A percentile compares a stretch with the other conserved stretches of the same genome.
Conservation (phyloP, 2,113 vertebrate genomes). For the Gavialis gangeticus region DNA sequence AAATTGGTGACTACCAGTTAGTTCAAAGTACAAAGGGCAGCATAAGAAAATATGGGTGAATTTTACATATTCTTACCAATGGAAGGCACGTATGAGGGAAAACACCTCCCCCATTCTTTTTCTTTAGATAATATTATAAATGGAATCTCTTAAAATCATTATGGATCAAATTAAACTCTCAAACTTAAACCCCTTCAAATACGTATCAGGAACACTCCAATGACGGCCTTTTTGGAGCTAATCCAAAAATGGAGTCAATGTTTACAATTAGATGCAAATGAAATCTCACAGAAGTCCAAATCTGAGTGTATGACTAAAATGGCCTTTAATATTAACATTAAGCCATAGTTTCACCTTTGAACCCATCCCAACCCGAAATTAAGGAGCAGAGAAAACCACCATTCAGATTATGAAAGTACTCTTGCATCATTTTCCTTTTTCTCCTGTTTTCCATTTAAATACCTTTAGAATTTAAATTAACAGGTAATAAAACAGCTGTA, state of each 20-base stretch:
- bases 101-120: neutral
- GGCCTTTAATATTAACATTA: neutral
- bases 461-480: neutral
- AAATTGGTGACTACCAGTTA: neutral
- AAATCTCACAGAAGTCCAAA: neutral
- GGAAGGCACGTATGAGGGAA: neutral
- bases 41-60: neutral
- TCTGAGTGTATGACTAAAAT: neutral
- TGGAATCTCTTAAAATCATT: neutral
- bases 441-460: accelerated
- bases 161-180: neutral
- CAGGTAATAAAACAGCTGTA: neutral
- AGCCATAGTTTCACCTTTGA: accelerated
- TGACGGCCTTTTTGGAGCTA: neutral
- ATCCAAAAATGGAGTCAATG: neutral
- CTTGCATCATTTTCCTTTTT: accelerated
- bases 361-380: neutral
- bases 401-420: neutral
- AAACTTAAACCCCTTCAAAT: neutral
- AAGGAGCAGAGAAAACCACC: neutral
- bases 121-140: neutral
- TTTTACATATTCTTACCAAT: neutral
- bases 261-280: neutral
- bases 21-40: neutral
- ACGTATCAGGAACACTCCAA: neutral